These are phyloP conservation scores for Tiliacea citrago DNA, from an alignment of 2,888 invertebrate species.

Conservation along the genomic window DNA sequence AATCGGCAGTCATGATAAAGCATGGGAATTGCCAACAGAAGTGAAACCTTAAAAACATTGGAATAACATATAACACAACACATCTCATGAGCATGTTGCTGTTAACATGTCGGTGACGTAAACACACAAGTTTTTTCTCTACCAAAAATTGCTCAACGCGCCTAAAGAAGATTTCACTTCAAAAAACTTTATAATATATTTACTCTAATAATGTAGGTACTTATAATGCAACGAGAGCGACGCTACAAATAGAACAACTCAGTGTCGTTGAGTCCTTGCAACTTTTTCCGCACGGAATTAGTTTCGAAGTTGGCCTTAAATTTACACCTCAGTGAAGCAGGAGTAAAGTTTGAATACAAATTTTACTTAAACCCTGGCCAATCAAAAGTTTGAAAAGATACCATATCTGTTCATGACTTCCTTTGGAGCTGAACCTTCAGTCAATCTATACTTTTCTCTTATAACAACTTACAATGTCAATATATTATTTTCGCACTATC, in stretches of 20 bases:
- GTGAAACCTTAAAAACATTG: too few species aligned
- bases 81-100: too few species aligned
- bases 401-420: slow-evolving; percentile 70
- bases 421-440: slow-evolving; percentile 17
- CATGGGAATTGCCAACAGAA: too few species aligned
- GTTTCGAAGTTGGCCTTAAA: slow-evolving; percentile 79
- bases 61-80: too few species aligned
- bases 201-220: background rate
- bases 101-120: too few species aligned
- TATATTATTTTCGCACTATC: too few species aligned
- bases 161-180: too few species aligned
- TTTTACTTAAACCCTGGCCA: slow-evolving; percentile 78
- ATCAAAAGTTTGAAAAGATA: slow-evolving; percentile 77
- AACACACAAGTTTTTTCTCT: too few species aligned
- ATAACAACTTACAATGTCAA: too few species aligned
- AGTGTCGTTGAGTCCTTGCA: slow-evolving; percentile 64
- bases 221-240: background rate
- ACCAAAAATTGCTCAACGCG: too few species aligned
- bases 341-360: slow-evolving; percentile 79
- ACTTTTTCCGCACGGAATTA: slow-evolving; percentile 75
- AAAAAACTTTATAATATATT: background rate
- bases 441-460: background rate
- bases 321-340: slow-evolving; percentile 81
- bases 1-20: too few species aligned
- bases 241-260: slow-evolving; percentile 26